Percentiles rank a stretch among this genome's conserved stretches.
Conservation (phyloP, 2,888 invertebrate genomes). For the Drosophila nr. fundita region DNA sequence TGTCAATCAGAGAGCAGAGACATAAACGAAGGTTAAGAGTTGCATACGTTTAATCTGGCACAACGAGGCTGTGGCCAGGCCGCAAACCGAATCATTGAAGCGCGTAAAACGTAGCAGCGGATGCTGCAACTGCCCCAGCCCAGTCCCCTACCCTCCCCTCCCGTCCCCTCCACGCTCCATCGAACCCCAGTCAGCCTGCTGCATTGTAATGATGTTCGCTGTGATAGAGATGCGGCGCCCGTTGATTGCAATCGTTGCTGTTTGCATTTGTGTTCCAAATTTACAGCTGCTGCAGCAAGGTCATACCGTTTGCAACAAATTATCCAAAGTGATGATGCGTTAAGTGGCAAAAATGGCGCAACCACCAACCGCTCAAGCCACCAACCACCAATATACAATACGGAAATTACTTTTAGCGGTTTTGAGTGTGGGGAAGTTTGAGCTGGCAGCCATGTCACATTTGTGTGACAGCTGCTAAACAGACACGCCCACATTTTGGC, state of each 20-base stretch:
- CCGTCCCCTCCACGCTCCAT: not conserved
- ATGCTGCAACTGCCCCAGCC: slow-evolving; percentile 57
- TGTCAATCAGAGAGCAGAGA: slow-evolving; percentile 73
- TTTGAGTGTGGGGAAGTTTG: slow-evolving; percentile 22
- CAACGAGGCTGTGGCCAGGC: slow-evolving; percentile 38
- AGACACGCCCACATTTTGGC: slow-evolving; percentile 53
- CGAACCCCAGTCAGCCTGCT: not conserved
- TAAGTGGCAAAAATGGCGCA: slow-evolving; percentile 71
- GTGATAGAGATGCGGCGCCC: slow-evolving; percentile 68
- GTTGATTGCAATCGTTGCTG: slow-evolving; percentile 72
- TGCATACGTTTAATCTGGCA: slow-evolving; percentile 77
- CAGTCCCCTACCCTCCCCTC: slow-evolving; percentile 9
- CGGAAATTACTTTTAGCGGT: slow-evolving; percentile 78
- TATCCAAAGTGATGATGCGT: slow-evolving; percentile 79
- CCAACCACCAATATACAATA: slow-evolving; percentile 36
- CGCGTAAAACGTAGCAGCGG: slow-evolving; percentile 72
- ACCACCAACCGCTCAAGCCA: slow-evolving; percentile 41
- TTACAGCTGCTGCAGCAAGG: slow-evolving; percentile 77
- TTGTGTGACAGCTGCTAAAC: slow-evolving; percentile 61
- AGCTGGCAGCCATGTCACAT: slow-evolving; percentile 24
- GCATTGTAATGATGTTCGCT: slow-evolving; percentile 51
- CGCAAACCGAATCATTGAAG: slow-evolving; percentile 68
- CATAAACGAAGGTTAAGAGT: slow-evolving; percentile 79
- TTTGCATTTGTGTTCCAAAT: slow-evolving; percentile 78
- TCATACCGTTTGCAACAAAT: slow-evolving; percentile 63